These are phyloP conservation scores for Emydura subglobosa DNA, from an alignment of 2,113 vertebrate genomes.

Conservation along the genomic window DNA sequence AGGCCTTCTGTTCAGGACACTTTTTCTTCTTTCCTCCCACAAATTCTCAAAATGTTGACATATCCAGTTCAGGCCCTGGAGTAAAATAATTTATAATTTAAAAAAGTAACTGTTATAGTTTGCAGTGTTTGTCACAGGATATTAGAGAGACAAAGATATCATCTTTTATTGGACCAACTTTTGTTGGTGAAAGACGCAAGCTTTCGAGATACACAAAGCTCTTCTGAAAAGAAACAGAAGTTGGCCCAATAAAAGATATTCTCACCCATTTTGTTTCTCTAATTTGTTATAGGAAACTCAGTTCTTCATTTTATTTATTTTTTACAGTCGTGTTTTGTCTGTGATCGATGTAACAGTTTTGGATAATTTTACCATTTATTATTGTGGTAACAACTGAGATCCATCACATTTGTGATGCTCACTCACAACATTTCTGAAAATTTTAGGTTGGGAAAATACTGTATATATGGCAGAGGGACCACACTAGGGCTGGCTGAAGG, in stretches of 20 bases:
- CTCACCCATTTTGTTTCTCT: not conserved
- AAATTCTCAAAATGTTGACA: not conserved
- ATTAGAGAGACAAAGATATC: not conserved
- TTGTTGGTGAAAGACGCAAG: too few relatives aligned
- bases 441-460: fast-evolving
- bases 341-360: not conserved
- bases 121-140: not conserved
- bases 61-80: not conserved
- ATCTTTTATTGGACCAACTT: too few relatives aligned
- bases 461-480: fast-evolving
- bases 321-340: not conserved
- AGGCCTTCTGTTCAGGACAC: not conserved
- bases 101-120: not conserved
- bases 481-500: not conserved
- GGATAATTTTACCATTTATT: not conserved
- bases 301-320: not conserved
- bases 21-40: not conserved
- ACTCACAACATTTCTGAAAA: not conserved
- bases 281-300: fast-evolving
- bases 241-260: not conserved
- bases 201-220: too few relatives aligned
- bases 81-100: not conserved
- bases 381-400: not conserved
- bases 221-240: not conserved
- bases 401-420: not conserved